Evolutionary conservation across 2,113 vertebrate genomes (phyloP).

Genomic region (Chiloscyllium plagiosum): DNA sequence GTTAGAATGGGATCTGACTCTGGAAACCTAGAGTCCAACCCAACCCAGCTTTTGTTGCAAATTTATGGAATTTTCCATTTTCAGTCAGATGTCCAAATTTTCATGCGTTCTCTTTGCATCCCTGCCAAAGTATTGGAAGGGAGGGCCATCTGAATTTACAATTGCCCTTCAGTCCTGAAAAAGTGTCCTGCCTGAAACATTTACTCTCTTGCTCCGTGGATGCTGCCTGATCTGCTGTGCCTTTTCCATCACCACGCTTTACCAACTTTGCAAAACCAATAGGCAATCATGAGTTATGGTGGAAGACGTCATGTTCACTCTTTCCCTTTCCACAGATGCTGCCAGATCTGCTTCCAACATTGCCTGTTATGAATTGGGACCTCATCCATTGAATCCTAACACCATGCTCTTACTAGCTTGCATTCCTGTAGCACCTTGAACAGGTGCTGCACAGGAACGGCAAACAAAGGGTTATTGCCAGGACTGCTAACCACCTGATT

Average conservation of each 20-base stretch:
- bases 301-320: neutral
- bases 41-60: neutral
- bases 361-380: neutral
- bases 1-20: neutral
- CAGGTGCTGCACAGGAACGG: neutral
- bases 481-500: no score
- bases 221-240: no score
- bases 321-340: neutral
- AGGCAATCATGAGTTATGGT: neutral
- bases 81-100: neutral
- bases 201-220: no score
- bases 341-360: neutral
- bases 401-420: no score
- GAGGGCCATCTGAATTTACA: neutral
- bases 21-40: neutral
- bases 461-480: no score
- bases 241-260: no score
- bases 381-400: neutral
- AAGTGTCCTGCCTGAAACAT: no score
- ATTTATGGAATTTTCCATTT: neutral
- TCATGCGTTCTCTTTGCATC: neutral
- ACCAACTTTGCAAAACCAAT: no score
- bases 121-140: neutral
- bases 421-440: no score
- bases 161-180: no score